These are phyloP conservation scores for Archegozetes longisetosus DNA, from an alignment of 1,140 invertebrate genomes.

Conservation along the genomic window DNA sequence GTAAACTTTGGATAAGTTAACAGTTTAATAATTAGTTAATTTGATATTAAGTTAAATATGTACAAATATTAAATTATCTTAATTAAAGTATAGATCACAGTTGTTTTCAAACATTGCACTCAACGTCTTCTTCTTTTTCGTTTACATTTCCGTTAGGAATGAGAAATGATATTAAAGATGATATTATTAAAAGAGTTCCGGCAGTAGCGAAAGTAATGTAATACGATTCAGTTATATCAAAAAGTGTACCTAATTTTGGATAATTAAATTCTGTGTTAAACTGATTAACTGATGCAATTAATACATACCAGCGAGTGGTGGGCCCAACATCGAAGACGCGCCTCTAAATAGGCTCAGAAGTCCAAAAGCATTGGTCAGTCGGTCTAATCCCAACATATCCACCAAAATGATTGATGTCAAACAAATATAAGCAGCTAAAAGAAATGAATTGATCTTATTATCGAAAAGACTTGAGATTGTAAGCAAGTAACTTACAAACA, in stretches of 20 bases:
- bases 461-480: not conserved
- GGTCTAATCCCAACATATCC: constrained; percentile 83
- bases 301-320: constrained; percentile 41
- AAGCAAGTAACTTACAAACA: constrained; percentile 61
- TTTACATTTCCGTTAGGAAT: constrained; percentile 5
- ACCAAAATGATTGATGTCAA: constrained; percentile 94
- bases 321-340: constrained; percentile 62
- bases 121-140: constrained; percentile 5
- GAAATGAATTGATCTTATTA: constrained; percentile 7
- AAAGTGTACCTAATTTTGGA: constrained; percentile 57
- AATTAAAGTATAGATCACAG: not conserved
- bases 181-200: constrained; percentile 65
- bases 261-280: not conserved
- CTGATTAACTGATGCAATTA: not conserved
- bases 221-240: constrained; percentile 67
- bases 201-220: constrained; percentile 81
- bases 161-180: constrained; percentile 35
- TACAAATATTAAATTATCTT: too few species aligned
- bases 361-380: constrained; percentile 90
- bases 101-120: constrained; percentile 1
- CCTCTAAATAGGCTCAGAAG: constrained; percentile 86
- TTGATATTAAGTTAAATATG: too few species aligned
- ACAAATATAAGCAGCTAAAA: constrained; percentile 84
- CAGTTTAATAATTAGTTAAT: too few species aligned
- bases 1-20: too few species aligned